phyloP scores from a whole-genome alignment of 2,888 invertebrate species.

The Hirtodrosophila cameraria region DNA sequence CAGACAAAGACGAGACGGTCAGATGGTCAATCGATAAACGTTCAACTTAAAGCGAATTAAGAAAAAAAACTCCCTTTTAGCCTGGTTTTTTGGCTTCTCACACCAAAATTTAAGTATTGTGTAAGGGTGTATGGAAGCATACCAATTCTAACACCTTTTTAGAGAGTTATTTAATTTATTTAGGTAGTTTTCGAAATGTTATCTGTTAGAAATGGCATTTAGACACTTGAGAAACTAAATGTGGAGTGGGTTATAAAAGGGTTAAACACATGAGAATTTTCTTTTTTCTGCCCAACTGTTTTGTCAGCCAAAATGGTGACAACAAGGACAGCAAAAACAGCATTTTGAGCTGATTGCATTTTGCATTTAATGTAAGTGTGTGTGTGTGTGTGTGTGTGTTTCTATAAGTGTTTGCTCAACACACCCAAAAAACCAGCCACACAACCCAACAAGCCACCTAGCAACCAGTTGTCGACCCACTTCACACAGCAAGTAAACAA shows the following conservation, averaged over 20 bases:
- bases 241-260: conserved; percentile 11
- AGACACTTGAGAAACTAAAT: conserved; percentile 29
- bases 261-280: conserved; percentile 6
- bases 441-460: conserved; percentile 20
- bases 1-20: not conserved
- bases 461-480: conserved; percentile 38
- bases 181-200: conserved; percentile 36
- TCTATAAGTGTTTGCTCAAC: conserved; percentile 30
- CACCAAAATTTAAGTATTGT: conserved; percentile 4
- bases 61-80: conserved; percentile 23
- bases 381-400: not conserved
- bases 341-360: conserved; percentile 74
- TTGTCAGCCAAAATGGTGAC: conserved; percentile 21
- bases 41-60: conserved; percentile 34
- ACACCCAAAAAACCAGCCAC: conserved; percentile 31
- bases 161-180: conserved; percentile 54
- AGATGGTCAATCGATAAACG: conserved; percentile 32
- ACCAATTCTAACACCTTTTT: conserved; percentile 39
- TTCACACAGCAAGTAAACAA: conserved; percentile 54
- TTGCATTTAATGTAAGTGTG: conserved; percentile 68
- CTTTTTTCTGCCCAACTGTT: not conserved
- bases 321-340: conserved; percentile 38
- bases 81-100: conserved; percentile 21
- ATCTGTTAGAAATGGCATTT: conserved; percentile 34
- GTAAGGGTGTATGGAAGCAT: conserved; percentile 4